Evolutionary conservation across 2,888 invertebrate species (phyloP).

Genomic region (Polydrusus cervinus): DNA sequence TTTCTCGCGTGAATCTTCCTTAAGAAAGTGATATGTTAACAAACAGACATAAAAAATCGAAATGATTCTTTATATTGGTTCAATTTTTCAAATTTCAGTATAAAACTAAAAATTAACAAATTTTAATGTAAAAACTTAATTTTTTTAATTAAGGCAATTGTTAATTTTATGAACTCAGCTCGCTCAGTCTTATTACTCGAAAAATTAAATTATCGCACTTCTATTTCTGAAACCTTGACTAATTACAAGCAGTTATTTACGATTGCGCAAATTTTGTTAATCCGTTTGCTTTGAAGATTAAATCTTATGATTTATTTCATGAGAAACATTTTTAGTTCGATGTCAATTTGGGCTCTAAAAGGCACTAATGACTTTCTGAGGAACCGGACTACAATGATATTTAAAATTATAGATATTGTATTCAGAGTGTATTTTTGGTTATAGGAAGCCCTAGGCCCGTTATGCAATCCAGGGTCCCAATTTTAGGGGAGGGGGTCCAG

Average conservation of each 20-base stretch:
- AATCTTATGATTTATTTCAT: conserved; percentile 53
- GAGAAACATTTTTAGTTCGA: conserved; percentile 43
- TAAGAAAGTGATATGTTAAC: too few species aligned
- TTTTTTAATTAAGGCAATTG: too few species aligned
- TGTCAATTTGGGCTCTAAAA: conserved; percentile 48
- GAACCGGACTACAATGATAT: conserved; percentile 39
- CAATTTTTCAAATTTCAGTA: not conserved
- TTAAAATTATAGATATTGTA: conserved; percentile 24
- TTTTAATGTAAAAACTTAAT: too few species aligned
- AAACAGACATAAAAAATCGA: too few species aligned
- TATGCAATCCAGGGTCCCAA: too few species aligned
- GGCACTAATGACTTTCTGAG: conserved; percentile 49
- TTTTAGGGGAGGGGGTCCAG: too few species aligned
- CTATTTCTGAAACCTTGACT: conserved; percentile 51
- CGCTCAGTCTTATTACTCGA: conserved; percentile 28
- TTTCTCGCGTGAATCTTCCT: too few species aligned
- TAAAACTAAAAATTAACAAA: not conserved
- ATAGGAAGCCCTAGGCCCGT: too few species aligned
- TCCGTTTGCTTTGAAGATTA: conserved; percentile 54
- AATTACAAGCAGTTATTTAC: conserved; percentile 54
- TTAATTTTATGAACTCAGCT: not conserved
- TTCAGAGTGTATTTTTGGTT: too few species aligned
- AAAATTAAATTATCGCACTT: conserved; percentile 56
- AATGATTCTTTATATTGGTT: too few species aligned
- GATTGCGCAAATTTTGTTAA: conserved; percentile 54